Conservation (phyloP, 1,140 invertebrate genomes). For the Drosophila sturtevanti region DNA sequence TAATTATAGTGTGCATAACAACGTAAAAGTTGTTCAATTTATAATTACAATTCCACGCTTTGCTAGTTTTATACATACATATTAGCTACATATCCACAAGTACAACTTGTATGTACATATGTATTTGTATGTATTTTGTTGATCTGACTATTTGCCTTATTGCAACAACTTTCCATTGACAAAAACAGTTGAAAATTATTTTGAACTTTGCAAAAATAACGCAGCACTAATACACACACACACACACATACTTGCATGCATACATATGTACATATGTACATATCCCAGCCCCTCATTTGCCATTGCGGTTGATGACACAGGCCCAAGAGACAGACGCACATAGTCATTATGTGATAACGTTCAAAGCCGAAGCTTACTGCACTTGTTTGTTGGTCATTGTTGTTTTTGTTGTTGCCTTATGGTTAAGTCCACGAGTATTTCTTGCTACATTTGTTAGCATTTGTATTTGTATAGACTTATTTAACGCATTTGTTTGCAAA, state of each 20-base stretch:
- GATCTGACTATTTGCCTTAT: neutral
- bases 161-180: constrained; percentile 70
- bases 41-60: constrained; percentile 73
- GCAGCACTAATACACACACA: neutral
- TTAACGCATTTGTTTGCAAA: constrained; percentile 63
- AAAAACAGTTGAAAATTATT: constrained; percentile 68
- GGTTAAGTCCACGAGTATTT: constrained; percentile 27
- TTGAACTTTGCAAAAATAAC: constrained; percentile 50
- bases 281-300: constrained; percentile 8
- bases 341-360: constrained; percentile 56
- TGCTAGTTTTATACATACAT: constrained; percentile 69
- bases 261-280: neutral
- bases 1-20: constrained; percentile 49
- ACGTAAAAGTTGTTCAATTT: constrained; percentile 50
- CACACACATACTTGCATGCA: too few species aligned
- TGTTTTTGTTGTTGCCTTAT: constrained; percentile 48
- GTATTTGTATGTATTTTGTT: neutral
- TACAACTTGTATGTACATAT: neutral
- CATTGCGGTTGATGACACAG: constrained; percentile 26
- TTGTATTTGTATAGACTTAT: constrained; percentile 65
- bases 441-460: constrained; percentile 64
- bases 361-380: constrained; percentile 47
- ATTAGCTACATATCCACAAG: neutral
- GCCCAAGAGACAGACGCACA: constrained; percentile 8
- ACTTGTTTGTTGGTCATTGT: constrained; percentile 34